phyloP scores from a whole-genome alignment of 2,888 invertebrate genomes.

The Brassicogethes aeneus region DNA sequence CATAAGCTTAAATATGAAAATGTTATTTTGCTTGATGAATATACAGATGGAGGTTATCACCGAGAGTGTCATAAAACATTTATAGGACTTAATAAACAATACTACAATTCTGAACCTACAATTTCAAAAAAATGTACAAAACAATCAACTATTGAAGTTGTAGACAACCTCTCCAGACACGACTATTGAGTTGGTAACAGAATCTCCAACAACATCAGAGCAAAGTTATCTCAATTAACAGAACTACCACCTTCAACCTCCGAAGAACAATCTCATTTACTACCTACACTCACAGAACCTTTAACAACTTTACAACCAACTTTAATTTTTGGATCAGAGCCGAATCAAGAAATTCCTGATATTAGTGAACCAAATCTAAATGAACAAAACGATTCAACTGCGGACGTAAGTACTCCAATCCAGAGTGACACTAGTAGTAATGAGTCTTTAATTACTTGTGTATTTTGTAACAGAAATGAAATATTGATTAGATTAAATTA shows the following conservation, averaged over 20 bases:
- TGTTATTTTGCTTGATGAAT: not conserved
- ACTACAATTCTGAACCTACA: slow-evolving; percentile 9
- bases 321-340: no score
- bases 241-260: slow-evolving; percentile 7
- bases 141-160: slow-evolving; percentile 8
- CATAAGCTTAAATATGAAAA: slow-evolving; percentile 1
- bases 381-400: no score
- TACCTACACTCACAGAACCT: slow-evolving; percentile 1
- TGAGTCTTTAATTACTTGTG: no score
- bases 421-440: no score
- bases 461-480: no score
- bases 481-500: no score
- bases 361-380: no score
- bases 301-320: no score
- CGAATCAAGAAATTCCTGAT: no score
- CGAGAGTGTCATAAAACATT: not conserved
- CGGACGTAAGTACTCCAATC: no score
- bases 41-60: not conserved
- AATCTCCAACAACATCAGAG: slow-evolving; percentile 11
- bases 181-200: slow-evolving; percentile 7
- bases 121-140: slow-evolving; percentile 9
- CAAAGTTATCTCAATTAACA: slow-evolving; percentile 7
- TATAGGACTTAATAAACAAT: slow-evolving; percentile 11
- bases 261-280: slow-evolving; percentile 7
- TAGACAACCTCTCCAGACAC: no score